A percentile compares a stretch with the other conserved stretches of the same genome.
phyloP scores from a whole-genome alignment of 1,140 invertebrate genomes.

The Ericerus pela region DNA sequence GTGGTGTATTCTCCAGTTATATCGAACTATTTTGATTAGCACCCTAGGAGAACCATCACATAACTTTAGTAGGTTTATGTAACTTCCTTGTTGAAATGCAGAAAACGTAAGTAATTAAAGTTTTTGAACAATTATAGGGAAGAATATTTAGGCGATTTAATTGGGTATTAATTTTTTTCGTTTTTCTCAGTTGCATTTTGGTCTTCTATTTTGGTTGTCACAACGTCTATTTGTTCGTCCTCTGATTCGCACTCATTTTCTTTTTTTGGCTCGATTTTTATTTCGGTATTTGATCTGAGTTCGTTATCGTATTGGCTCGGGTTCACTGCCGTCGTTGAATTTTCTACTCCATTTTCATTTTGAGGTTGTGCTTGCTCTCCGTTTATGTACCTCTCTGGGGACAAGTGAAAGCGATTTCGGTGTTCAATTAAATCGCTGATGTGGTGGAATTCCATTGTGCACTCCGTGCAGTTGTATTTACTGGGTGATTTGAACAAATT shows the following conservation, averaged over 20 bases:
- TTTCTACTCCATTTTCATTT: too few relatives aligned
- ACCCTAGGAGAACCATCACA: too few relatives aligned
- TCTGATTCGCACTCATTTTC: conserved; percentile 4
- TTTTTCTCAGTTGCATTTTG: background rate
- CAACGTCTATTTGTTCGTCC: background rate
- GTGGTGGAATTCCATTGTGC: background rate
- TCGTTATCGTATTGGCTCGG: background rate
- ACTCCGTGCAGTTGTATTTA: background rate
- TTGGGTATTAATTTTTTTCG: background rate
- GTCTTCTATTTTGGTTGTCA: background rate
- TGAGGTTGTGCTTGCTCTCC: background rate
- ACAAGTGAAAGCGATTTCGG: background rate
- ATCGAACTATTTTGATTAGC: too few relatives aligned
- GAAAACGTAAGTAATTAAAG: too few relatives aligned
- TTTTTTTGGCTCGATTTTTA: background rate
- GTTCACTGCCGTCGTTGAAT: too few relatives aligned
- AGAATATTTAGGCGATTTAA: too few relatives aligned
- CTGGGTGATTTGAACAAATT: conserved; percentile 1
- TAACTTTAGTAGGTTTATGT: too few relatives aligned
- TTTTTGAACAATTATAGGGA: too few relatives aligned
- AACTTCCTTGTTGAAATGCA: too few relatives aligned
- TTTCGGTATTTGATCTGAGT: background rate
- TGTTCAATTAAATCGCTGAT: background rate
- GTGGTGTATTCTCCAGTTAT: too few relatives aligned
- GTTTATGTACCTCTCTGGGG: background rate